phyloP scores from a whole-genome alignment of 30 jellyfish, hydroid and myxozoan genomes.

The Aurelia sp. region DNA sequence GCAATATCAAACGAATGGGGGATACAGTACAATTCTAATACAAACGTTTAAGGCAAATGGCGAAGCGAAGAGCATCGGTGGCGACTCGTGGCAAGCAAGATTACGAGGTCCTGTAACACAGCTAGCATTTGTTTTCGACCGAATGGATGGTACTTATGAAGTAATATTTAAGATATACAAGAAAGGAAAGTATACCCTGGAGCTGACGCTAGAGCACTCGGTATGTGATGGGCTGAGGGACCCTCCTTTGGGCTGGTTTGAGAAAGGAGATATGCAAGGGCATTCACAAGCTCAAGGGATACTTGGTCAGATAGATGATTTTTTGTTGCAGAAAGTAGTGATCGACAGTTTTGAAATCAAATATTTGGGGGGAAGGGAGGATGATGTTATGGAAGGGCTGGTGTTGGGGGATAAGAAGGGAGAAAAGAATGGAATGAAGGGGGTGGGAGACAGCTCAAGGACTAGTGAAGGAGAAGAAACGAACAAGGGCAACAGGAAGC shows the following conservation, averaged over 20 bases:
- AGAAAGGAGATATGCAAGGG: conserved; percentile 57
- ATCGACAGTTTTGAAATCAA: neutral
- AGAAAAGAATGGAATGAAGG: neutral
- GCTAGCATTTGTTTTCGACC: conserved; percentile 32
- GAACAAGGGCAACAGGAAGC: neutral
- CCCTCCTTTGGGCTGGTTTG: conserved; percentile 81
- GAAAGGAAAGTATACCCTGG: conserved; percentile 33
- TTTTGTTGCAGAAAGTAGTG: neutral
- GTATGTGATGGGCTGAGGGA: conserved; percentile 67
- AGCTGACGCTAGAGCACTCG: conserved; percentile 32
- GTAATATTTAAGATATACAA: conserved; percentile 3
- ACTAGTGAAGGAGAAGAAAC: neutral
- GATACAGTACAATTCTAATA: conserved; percentile 14
- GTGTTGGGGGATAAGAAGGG: neutral
- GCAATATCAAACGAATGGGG: conserved; percentile 6
- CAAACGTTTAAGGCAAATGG: conserved; percentile 54
- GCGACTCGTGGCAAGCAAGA: conserved; percentile 72
- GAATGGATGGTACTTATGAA: conserved; percentile 68
- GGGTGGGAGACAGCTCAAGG: neutral
- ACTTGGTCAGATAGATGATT: conserved; percentile 13
- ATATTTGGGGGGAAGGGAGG: neutral
- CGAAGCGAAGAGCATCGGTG: conserved; percentile 37
- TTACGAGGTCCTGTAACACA: conserved; percentile 1
- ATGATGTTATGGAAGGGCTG: neutral
- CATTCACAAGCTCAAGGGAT: conserved; percentile 31